Evolutionary conservation across 1,140 invertebrate species (phyloP).

Genomic region (Lerema accius): DNA sequence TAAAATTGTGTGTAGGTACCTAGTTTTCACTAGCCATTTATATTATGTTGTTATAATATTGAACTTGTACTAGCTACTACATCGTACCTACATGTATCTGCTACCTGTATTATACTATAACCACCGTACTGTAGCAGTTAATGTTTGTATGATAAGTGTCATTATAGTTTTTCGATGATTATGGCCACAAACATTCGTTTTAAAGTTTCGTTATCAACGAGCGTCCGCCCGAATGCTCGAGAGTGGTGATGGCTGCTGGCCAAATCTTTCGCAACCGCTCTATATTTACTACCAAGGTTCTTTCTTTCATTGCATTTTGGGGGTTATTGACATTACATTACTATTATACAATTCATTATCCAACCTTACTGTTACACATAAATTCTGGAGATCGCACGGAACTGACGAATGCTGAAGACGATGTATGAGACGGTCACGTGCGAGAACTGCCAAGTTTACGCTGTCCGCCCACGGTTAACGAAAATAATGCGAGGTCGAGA

Average conservation of each 20-base stretch:
- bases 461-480: constrained; percentile 56
- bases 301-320: constrained; percentile 63
- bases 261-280: constrained; percentile 72
- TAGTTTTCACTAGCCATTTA: too few species aligned
- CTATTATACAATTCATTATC: constrained; percentile 67
- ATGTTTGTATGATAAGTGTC: too few species aligned
- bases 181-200: constrained; percentile 24
- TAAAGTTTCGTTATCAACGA: constrained; percentile 50
- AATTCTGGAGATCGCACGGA: constrained; percentile 45
- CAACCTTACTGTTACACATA: constrained; percentile 49
- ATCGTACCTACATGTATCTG: too few species aligned
- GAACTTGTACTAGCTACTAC: too few species aligned
- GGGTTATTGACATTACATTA: constrained; percentile 76
- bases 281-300: constrained; percentile 75
- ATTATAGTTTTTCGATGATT: constrained; percentile 12
- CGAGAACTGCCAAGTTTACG: constrained; percentile 74
- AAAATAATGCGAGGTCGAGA: constrained; percentile 72
- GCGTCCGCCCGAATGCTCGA: constrained; percentile 39
- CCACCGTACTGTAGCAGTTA: too few species aligned
- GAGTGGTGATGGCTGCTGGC: constrained; percentile 59
- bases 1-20: too few species aligned
- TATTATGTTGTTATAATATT: too few species aligned
- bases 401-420: constrained; percentile 34
- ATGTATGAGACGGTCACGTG: constrained; percentile 45
- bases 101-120: too few species aligned